These are phyloP conservation scores for Labeo calbasu DNA, from an alignment of 2,797 vertebrate genomes.

Conservation along the genomic window DNA sequence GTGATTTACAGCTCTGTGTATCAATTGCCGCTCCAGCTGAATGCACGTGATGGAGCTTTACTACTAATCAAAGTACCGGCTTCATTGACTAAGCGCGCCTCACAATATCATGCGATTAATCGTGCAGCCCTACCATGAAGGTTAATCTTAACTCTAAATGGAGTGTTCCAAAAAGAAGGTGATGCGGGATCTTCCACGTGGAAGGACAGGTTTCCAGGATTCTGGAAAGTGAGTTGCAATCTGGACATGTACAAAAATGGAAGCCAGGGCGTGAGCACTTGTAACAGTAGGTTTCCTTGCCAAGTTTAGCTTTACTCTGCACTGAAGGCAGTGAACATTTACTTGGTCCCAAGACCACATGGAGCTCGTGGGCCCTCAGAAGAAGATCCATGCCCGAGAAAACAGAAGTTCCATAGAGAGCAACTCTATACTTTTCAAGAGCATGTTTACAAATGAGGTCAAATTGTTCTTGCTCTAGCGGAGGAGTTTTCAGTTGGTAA, in stretches of 20 bases:
- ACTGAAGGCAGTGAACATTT: background rate
- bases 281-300: constrained; percentile 11
- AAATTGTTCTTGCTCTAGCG: background rate
- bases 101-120: too few species aligned
- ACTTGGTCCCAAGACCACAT: background rate
- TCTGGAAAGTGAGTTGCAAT: background rate
- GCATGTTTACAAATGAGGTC: constrained; percentile 7
- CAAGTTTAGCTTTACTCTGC: background rate
- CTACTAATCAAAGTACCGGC: too few species aligned
- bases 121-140: too few species aligned
- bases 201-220: background rate
- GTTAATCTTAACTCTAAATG: constrained; percentile 14
- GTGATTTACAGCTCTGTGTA: too few species aligned
- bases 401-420: constrained; percentile 11
- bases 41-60: too few species aligned
- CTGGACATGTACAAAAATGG: constrained; percentile 29
- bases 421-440: constrained; percentile 20
- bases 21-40: too few species aligned
- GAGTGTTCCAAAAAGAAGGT: constrained; percentile 25
- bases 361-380: constrained; percentile 17
- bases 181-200: constrained; percentile 29
- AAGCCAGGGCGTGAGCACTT: constrained; percentile 34
- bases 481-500: background rate
- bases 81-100: too few species aligned
- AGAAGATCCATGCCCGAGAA: constrained; percentile 12